Evolutionary conservation across 2,113 vertebrate species (phyloP).

Genomic region (Aptenodytes forsteri): DNA sequence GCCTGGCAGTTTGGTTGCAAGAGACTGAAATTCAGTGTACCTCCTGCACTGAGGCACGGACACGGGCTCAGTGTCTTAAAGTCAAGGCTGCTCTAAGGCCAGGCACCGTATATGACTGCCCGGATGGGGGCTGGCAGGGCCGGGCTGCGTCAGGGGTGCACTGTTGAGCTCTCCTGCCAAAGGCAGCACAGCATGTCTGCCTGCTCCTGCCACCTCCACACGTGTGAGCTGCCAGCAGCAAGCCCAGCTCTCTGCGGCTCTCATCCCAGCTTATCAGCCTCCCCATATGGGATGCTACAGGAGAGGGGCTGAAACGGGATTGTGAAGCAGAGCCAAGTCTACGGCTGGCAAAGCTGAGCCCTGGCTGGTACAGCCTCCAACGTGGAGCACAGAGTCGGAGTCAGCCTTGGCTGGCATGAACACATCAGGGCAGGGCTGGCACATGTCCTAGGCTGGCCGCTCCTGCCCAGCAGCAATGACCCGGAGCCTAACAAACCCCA

Average conservation of each 20-base stretch:
- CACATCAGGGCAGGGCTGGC: neutral
- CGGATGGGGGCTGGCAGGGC: neutral
- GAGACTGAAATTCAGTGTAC: neutral
- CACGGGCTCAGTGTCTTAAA: neutral
- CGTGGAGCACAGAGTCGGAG: neutral
- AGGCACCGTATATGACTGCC: accelerated
- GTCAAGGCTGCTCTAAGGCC: accelerated
- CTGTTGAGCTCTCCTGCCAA: accelerated
- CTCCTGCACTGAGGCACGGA: neutral
- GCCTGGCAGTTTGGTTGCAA: neutral
- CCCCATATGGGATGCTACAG: neutral
- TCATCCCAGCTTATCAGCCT: neutral
- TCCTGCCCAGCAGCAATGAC: neutral
- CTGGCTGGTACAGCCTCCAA: neutral
- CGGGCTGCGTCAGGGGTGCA: neutral
- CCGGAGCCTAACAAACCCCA: neutral
- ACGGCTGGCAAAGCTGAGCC: neutral
- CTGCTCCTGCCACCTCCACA: neutral
- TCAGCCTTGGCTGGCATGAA: neutral
- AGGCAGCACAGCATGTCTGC: neutral
- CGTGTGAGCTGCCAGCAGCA: neutral
- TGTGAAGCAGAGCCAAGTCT: neutral
- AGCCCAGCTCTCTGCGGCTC: neutral
- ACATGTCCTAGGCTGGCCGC: neutral
- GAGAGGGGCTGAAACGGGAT: neutral